Base-by-base conservation (phyloP, 2,888 invertebrate genomes). In the Actias luna region DNA sequence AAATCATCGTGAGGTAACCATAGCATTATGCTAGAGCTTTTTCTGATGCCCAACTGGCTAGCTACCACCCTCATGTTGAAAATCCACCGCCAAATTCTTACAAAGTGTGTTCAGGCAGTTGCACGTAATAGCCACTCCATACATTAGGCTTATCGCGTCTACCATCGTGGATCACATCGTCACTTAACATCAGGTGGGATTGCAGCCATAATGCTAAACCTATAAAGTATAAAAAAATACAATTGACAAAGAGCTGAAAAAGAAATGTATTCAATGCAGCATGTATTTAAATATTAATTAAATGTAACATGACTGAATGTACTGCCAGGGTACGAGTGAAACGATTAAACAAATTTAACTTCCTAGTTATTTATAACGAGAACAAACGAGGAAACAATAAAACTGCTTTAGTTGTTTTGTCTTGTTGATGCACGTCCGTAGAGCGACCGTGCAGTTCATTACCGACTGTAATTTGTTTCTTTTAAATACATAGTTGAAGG, bases 381-480 rank as follows among this genome's bases (percentile, higher is more conserved):
- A n/a, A 10, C n/a, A n/a, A n/a, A 39, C 18, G n/a, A 39, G 18
- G 42, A 42, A 42, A n/a, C 42, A 42, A 42, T 42, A 18, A 42
- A 18, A 18, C 42, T 18, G 42, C 18, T 42, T 7, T 1, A 42
- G 42, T 18, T 42, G n/a, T 52, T 52, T 27, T 27, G 14, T 52
- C 27, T 52, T 25, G 10, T 25, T 27, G 5, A 27, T 52, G 62
- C 55, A 50, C 18, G 61, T 58, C 46, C 22, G 58, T 63, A 62
- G 63, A 63, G 61, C 25, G 29, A n/a, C 39, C 16, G 22, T 14
- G 61, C 18, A 8, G 39, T 57, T 29, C 8, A 29, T 27, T 39
- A 55, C 18, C 18, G 18, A 39, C 61, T 18, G 61, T 57, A 57
- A 57, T 61, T 61, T 39, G 29, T 57, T 61, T 55, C 29, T 57